Evolutionary conservation across 2,888 invertebrate species (phyloP).

Genomic region (Empis stercorea): DNA sequence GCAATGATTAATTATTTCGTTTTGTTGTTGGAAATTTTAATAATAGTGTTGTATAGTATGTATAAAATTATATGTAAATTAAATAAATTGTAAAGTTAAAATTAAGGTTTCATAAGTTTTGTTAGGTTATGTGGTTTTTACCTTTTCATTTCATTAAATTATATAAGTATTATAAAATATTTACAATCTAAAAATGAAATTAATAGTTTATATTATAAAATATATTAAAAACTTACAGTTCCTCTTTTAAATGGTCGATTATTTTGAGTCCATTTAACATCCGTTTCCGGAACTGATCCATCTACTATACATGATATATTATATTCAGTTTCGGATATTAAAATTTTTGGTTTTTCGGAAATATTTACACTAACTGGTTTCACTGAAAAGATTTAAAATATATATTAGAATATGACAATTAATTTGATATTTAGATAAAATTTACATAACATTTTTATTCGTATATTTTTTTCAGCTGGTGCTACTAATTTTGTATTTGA

Average conservation of each 20-base stretch:
- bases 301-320: conserved; percentile 67
- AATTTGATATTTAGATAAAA: conserved; percentile 25
- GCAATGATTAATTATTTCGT: too few relatives aligned
- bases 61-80: too few relatives aligned
- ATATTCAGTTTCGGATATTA: conserved; percentile 69
- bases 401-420: not conserved
- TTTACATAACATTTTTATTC: conserved; percentile 75
- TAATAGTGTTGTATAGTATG: too few relatives aligned
- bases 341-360: conserved; percentile 57
- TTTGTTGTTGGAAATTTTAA: too few relatives aligned
- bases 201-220: too few relatives aligned
- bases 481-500: conserved; percentile 76
- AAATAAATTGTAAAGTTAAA: too few relatives aligned
- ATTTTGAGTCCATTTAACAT: conserved; percentile 74
- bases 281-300: conserved; percentile 77
- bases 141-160: not conserved
- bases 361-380: conserved; percentile 67
- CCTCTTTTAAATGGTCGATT: conserved; percentile 62
- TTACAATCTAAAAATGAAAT: not conserved
- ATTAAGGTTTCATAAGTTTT: too few relatives aligned
- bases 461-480: conserved; percentile 69
- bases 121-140: too few relatives aligned
- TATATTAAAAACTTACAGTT: conserved; percentile 61
- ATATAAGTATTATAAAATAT: not conserved
- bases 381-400: conserved; percentile 41